A percentile compares a stretch with the other conserved stretches of the same genome.
Evolutionary conservation across 2,113 vertebrate species (phyloP).

Genomic region (Prionailurus viverrinus): DNA sequence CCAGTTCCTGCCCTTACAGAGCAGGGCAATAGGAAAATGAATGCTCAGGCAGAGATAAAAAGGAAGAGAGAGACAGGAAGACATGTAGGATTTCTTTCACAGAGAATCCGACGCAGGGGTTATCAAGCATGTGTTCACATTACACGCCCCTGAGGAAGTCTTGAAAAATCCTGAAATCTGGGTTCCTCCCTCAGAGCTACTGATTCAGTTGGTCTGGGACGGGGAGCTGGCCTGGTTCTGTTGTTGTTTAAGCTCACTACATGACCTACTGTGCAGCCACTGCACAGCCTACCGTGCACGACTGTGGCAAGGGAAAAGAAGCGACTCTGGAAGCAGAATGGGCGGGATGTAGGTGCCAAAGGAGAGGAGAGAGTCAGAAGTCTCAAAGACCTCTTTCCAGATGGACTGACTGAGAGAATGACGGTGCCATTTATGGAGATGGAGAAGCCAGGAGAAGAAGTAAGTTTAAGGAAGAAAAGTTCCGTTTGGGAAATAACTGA

Average conservation of each 20-base stretch:
- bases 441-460: neutral
- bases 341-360: neutral
- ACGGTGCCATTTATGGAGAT: neutral
- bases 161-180: neutral
- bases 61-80: neutral
- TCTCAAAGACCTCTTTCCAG: neutral
- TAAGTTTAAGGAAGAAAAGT: conserved; percentile 8
- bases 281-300: no score
- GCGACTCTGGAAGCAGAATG: neutral
- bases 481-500: neutral
- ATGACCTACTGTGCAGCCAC: neutral
- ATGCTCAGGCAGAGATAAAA: neutral
- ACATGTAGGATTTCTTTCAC: neutral
- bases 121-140: neutral
- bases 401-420: neutral
- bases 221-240: neutral
- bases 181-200: neutral
- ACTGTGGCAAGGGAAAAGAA: neutral
- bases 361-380: neutral
- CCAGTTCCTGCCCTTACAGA: neutral
- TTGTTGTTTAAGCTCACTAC: neutral
- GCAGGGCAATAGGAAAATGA: neutral
- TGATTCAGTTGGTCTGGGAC: neutral
- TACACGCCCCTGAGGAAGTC: neutral
- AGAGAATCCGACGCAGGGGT: neutral